Evolutionary conservation across 1,140 invertebrate species (phyloP), one percentile per base, ranked within the genome.

Genomic region (Papilio helenus): DNA sequence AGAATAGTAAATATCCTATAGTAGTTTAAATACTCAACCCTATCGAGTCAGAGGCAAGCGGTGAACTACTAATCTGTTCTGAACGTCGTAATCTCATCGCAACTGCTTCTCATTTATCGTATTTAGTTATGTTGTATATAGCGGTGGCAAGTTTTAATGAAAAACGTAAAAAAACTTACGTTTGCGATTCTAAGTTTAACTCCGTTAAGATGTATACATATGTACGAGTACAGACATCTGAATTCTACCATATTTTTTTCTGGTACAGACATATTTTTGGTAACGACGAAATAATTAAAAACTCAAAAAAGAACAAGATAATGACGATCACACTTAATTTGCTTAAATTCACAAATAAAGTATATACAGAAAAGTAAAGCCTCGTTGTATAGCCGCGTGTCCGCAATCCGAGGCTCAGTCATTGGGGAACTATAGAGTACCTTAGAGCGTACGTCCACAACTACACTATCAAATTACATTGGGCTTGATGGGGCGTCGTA

Each of bases 41-140:
- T 16, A 29, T 34, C 73, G 51, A 58, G 49, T 8, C 49, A 29
- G 46, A 16, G 23, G 3, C 16, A 34, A 58, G 49, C 29, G 14
- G 73, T 29, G 49, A 76, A 58, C 73, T 76, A n/a, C 14, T 55
- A 76, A 55, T 55, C 73, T 55, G 46, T 58, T 29, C 34, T 26
- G 73, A 58, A 55, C 46, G 49, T 39, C 73, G 46, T 55, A 76
- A 76, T 76, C 73, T 76, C 73, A 49, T 76, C 73, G 46, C 49
- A 76, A 76, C 16, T 76, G 73, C 73, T 46, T 55, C 51, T 58
- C 73, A 58, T 76, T 76, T 39, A 76, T 39, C 20, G 26, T 76
- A 29, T 58, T 7, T 29, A 18, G 12, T 26, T 26, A 29, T 49
- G 23, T 51, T 76, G 14, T 44, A 26, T 26, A 76, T 55, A 29